Evolutionary conservation across 2,113 vertebrate species (phyloP).

Genomic region (Peromyscus maniculatus): DNA sequence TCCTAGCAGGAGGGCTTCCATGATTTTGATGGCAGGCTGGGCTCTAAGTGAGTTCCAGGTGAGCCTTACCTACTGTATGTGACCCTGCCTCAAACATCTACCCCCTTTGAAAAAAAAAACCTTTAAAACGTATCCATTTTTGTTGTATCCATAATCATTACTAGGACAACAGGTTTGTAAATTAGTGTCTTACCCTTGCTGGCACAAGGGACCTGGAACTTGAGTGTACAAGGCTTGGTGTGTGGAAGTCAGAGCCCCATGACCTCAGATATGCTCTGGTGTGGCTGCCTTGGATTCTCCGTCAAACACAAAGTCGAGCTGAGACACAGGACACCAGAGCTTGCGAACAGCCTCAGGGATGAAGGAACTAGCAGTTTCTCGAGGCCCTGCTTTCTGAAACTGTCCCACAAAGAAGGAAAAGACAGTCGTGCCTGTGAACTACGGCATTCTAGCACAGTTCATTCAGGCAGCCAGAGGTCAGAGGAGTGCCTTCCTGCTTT

Average conservation of each 20-base stretch:
- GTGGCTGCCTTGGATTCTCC: neutral
- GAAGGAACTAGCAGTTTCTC: neutral
- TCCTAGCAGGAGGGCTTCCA: neutral
- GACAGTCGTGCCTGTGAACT: neutral
- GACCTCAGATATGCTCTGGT: rapidly evolving
- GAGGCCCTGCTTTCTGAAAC: neutral
- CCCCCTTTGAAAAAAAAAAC: rapidly evolving
- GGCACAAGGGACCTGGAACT: neutral
- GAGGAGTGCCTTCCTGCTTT: neutral
- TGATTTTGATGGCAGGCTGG: neutral
- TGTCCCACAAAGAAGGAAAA: neutral
- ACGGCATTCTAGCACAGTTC: neutral
- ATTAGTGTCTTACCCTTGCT: neutral
- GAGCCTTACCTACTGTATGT: neutral
- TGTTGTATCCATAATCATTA: neutral
- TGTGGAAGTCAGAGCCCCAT: neutral
- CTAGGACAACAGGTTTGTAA: neutral
- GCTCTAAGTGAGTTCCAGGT: neutral
- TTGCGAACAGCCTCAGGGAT: neutral
- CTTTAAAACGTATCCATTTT: neutral
- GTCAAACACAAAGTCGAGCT: neutral
- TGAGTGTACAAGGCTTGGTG: neutral
- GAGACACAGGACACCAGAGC: neutral
- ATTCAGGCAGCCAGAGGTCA: neutral
- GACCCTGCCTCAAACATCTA: neutral